phyloP scores from a whole-genome alignment of 37 sponge, comb jelly and placozoan genomes.

The Eunapius fragilis region DNA sequence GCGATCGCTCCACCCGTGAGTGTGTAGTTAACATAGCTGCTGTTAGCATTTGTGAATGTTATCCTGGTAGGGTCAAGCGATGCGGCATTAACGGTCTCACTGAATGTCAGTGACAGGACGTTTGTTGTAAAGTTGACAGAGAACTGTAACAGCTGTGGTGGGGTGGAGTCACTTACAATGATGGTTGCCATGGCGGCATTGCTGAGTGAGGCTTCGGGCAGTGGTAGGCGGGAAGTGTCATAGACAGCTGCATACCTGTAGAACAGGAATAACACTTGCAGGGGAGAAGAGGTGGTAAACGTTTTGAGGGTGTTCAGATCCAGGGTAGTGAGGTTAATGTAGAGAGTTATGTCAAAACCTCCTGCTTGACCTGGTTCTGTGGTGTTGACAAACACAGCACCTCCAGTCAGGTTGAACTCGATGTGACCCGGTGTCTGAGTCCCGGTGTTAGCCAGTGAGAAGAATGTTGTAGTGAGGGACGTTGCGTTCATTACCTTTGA shows the following conservation, averaged over 20 bases:
- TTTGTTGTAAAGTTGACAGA: conserved; percentile 66
- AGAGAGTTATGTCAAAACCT: conserved; percentile 74
- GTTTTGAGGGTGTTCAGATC: conserved; percentile 79
- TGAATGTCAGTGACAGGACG: conserved; percentile 68
- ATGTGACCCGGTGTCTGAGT: background rate
- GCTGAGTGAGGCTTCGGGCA: conserved; percentile 17
- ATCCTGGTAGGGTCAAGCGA: conserved; percentile 60
- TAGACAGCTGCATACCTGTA: conserved; percentile 58
- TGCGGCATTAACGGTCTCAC: conserved; percentile 76
- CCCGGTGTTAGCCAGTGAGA: conserved; percentile 42
- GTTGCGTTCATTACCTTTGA: conserved; percentile 63
- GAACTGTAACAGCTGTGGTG: conserved; percentile 64
- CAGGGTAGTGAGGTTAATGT: conserved; percentile 25
- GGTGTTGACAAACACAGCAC: conserved; percentile 54
- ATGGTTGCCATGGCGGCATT: conserved; percentile 2
- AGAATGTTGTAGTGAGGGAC: conserved; percentile 44
- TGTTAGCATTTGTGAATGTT: conserved; percentile 49
- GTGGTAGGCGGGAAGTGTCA: conserved; percentile 61
- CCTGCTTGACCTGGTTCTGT: conserved; percentile 40
- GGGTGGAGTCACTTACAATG: conserved; percentile 63
- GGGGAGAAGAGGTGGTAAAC: conserved; percentile 34
- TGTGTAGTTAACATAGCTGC: conserved; percentile 37
- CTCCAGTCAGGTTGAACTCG: conserved; percentile 75
- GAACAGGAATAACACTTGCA: conserved; percentile 54
- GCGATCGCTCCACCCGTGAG: conserved; percentile 65